Evolutionary conservation across 2,888 invertebrate species (phyloP).

Genomic region (Drosophila macrospina): DNA sequence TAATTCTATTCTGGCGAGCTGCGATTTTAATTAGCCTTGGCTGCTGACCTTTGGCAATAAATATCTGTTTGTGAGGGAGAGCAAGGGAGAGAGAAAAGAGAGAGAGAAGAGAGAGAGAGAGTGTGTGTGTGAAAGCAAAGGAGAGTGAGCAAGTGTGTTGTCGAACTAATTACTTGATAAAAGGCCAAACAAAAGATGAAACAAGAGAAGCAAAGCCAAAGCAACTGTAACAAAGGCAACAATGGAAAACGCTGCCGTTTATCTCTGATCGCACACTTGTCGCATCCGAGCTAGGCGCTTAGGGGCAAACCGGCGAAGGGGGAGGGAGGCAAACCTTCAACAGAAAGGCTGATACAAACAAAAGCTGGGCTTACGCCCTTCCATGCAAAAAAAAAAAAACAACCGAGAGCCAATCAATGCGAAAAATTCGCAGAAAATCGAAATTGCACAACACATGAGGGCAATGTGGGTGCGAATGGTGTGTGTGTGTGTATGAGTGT

Average conservation of each 20-base stretch:
- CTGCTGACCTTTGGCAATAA: conserved; percentile 26
- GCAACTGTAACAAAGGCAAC: conserved; percentile 48
- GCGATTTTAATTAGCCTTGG: conserved; percentile 32
- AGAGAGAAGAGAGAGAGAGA: neutral
- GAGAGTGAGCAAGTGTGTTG: conserved; percentile 27
- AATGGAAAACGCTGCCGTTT: conserved; percentile 53
- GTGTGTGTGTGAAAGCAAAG: conserved; percentile 3
- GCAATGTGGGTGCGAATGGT: neutral
- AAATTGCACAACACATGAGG: conserved; percentile 28
- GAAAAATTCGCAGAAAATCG: conserved; percentile 38
- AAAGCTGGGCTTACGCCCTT: conserved; percentile 23
- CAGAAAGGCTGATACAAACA: conserved; percentile 55
- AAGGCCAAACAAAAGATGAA: conserved; percentile 65
- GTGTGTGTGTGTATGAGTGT: conserved; percentile 1
- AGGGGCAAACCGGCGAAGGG: neutral
- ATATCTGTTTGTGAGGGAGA: no score
- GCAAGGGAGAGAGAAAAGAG: neutral
- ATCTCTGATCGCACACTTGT: conserved; percentile 71
- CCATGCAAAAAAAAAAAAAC: conserved; percentile 19
- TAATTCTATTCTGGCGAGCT: conserved; percentile 12
- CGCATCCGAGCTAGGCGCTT: conserved; percentile 18
- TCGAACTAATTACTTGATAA: conserved; percentile 72
- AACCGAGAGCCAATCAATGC: conserved; percentile 69
- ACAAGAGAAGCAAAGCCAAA: conserved; percentile 22
- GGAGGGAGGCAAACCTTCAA: conserved; percentile 8